Evolutionary conservation across 2,888 invertebrate genomes (phyloP).

Genomic region (Shargacucullia verbasci): DNA sequence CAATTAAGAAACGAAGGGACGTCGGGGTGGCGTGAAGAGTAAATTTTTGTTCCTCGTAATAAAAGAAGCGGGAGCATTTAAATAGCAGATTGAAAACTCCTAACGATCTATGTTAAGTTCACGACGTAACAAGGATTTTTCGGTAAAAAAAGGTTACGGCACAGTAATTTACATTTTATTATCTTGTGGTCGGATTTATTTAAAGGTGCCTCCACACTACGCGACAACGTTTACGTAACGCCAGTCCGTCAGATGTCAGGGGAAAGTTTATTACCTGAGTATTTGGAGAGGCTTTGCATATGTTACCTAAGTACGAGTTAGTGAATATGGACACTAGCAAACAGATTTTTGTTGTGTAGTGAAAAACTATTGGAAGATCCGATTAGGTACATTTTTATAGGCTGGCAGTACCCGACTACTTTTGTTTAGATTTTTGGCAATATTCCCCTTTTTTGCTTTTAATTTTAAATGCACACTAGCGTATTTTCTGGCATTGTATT

Average conservation of each 20-base stretch:
- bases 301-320: slow-evolving; percentile 14
- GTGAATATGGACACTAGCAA: background rate
- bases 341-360: background rate
- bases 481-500: too few species aligned
- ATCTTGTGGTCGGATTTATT: slow-evolving; percentile 58
- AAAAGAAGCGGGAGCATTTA: slow-evolving; percentile 75
- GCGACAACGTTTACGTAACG: slow-evolving; percentile 27
- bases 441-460: too few species aligned
- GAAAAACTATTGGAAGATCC: slow-evolving; percentile 1
- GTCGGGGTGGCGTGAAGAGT: slow-evolving; percentile 69
- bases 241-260: slow-evolving; percentile 12
- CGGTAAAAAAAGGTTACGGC: slow-evolving; percentile 59
- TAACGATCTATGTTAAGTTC: slow-evolving; percentile 74
- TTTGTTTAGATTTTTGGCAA: too few species aligned
- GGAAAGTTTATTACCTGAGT: slow-evolving; percentile 21
- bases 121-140: slow-evolving; percentile 59
- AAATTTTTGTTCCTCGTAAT: slow-evolving; percentile 73
- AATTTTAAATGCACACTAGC: too few species aligned
- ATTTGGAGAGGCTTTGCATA: slow-evolving; percentile 21
- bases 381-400: slow-evolving; percentile 12
- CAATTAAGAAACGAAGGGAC: slow-evolving; percentile 76
- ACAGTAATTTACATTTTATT: slow-evolving; percentile 61
- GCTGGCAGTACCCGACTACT: too few species aligned
- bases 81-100: slow-evolving; percentile 77
- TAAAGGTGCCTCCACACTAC: slow-evolving; percentile 50